phyloP scores from a whole-genome alignment of 1,140 invertebrate genomes.

The Eurosta solidaginis region DNA sequence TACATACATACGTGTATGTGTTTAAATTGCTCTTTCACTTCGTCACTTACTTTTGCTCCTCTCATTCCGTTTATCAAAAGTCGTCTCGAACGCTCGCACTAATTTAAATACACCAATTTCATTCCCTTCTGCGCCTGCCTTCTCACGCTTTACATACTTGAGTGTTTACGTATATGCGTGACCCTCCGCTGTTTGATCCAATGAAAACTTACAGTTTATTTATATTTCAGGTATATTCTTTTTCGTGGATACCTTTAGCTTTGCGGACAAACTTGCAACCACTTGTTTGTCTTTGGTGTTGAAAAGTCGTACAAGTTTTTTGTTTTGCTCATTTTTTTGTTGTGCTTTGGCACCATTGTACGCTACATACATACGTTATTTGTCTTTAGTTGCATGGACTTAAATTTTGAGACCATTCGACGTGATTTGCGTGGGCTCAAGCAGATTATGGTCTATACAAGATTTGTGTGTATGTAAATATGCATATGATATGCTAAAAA shows the following conservation, averaged over 20 bases:
- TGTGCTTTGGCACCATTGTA: background rate
- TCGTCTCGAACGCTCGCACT: background rate
- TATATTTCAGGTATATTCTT: background rate
- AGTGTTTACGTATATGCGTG: background rate
- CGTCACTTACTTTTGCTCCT: background rate
- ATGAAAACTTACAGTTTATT: background rate
- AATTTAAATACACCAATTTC: background rate
- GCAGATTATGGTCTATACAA: background rate
- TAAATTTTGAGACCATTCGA: background rate
- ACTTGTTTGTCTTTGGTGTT: background rate
- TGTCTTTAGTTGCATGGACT: background rate
- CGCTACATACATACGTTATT: background rate
- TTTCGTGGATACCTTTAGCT: too few relatives aligned
- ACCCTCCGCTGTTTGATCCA: background rate
- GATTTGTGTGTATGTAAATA: background rate
- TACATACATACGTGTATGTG: background rate
- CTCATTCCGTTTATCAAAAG: background rate
- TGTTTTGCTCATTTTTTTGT: background rate
- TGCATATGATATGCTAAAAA: background rate
- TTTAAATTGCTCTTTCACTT: background rate
- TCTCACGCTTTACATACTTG: background rate
- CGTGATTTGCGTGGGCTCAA: constrained; percentile 5
- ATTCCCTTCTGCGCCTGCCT: background rate
- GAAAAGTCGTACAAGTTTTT: background rate
- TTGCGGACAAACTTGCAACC: background rate